Percentiles rank a stretch among this genome's conserved stretches.
phyloP scores from a whole-genome alignment of 2,797 vertebrate species.

The Gymnopithys bicolor region DNA sequence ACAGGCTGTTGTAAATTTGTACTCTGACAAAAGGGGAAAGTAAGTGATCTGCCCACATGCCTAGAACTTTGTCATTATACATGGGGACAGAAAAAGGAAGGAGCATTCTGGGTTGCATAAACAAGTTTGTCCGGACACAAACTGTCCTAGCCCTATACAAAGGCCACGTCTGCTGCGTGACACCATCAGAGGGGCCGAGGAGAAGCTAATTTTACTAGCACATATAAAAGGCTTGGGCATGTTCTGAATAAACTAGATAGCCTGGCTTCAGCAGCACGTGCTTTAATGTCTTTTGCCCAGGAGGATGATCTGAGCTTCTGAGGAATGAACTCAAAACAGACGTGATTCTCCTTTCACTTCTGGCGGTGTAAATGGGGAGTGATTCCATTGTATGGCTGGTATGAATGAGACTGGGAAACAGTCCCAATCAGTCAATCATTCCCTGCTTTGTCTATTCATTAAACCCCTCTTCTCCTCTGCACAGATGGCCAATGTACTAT shows the following conservation, averaged over 20 bases:
- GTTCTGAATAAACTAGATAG: conserved; percentile 61
- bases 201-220: conserved; percentile 52
- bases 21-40: conserved; percentile 66
- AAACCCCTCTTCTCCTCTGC: conserved; percentile 69
- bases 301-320: conserved; percentile 60
- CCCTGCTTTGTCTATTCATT: conserved; percentile 73
- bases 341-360: conserved; percentile 69
- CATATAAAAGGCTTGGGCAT: background rate
- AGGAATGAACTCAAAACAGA: conserved; percentile 68
- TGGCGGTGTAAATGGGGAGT: conserved; percentile 67
- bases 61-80: conserved; percentile 64
- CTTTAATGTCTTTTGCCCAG: conserved; percentile 53
- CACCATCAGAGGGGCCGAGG: conserved; percentile 12
- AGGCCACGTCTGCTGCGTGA: conserved; percentile 64
- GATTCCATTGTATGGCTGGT: conserved; percentile 70
- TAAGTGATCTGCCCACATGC: conserved; percentile 65
- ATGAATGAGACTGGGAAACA: conserved; percentile 72
- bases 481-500: conserved; percentile 73
- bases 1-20: conserved; percentile 75
- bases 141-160: conserved; percentile 62
- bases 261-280: conserved; percentile 44
- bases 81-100: conserved; percentile 60
- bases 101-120: conserved; percentile 55
- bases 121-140: conserved; percentile 67
- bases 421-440: conserved; percentile 73